Base-by-base conservation (phyloP, 2,113 vertebrate genomes). In the Brienomyrus brachyistius region DNA sequence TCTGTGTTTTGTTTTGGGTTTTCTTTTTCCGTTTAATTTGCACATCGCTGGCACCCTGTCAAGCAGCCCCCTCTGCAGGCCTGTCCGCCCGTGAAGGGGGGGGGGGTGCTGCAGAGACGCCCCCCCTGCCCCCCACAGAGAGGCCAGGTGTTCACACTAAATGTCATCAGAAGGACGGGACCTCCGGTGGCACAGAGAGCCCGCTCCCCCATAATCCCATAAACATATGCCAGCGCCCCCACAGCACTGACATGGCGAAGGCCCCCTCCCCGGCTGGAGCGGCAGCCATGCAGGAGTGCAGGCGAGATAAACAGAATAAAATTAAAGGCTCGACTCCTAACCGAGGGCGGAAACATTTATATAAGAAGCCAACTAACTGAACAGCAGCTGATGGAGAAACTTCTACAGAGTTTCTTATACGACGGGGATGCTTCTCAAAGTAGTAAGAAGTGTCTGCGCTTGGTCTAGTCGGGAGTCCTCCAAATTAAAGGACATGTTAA, bases 121-220 rank as follows among this genome's bases (percentile, higher is more conserved):
- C 43, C 89, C 21, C n/a, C 89, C 5, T 11, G 31, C 5, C 66
- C 6, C 62, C 66, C 13, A 15, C 89, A 66, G 85, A 70, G 59
- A 23, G 62, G 85, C 85, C 89, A 90, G 85, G 89, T 90, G 89
- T 90, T 87, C 47, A 47, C 27, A 50, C 45, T 50, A 90, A 90
- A 90, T 90, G 89, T 90, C 89, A 90, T 70, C 89, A 27, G 89
- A 90, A 90, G 85, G 85, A 56, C 89, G 35, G 23, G 85, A 87
- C 82, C 89, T 66, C 88, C 59, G 27, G 59, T 50, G 62, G 85
- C 48, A 70, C 2, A 1, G 62, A n/a, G 45, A 45, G 23, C 83
- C 83, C 2, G 48, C 83, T 31, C 31, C 21, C 59, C 35, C 31
- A 27, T 40, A 82, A 48, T 40, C 56, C 59, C 47, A 27, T 5